These are phyloP conservation scores for Zeuzera pyrina DNA, from an alignment of 2,888 invertebrate genomes.

Conservation along the genomic window DNA sequence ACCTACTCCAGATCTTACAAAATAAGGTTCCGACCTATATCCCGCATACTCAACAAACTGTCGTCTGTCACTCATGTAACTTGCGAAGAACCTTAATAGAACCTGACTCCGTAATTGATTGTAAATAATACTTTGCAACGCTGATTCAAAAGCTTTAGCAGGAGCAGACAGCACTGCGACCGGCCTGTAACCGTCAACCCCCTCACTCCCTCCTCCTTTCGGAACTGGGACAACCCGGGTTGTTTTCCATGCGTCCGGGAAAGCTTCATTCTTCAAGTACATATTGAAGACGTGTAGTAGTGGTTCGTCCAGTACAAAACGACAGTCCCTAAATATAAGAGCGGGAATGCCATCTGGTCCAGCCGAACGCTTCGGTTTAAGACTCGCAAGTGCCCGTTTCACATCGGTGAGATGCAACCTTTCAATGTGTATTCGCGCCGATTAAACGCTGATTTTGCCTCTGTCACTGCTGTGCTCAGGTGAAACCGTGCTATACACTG, in stretches of 20 bases:
- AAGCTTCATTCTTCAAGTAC: constrained; percentile 1
- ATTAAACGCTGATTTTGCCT: no score
- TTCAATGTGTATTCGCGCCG: no score
- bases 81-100: no score
- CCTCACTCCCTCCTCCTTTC: no score
- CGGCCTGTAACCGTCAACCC: no score
- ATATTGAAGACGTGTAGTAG: background rate
- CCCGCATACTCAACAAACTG: constrained; percentile 8
- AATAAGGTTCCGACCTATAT: constrained; percentile 5
- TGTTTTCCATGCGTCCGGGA: constrained; percentile 1
- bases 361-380: constrained; percentile 3
- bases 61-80: no score
- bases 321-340: background rate
- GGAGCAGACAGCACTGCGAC: no score
- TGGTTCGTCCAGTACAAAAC: no score
- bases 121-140: no score
- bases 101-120: no score
- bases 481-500: constrained; percentile 5
- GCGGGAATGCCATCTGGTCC: constrained; percentile 2
- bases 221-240: constrained; percentile 1
- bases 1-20: constrained; percentile 8
- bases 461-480: no score
- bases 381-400: background rate
- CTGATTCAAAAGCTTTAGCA: no score
- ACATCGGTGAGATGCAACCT: background rate